These are phyloP conservation scores for Acanthacorydalis orientalis DNA, from an alignment of 2,888 invertebrate species.

Conservation along the genomic window DNA sequence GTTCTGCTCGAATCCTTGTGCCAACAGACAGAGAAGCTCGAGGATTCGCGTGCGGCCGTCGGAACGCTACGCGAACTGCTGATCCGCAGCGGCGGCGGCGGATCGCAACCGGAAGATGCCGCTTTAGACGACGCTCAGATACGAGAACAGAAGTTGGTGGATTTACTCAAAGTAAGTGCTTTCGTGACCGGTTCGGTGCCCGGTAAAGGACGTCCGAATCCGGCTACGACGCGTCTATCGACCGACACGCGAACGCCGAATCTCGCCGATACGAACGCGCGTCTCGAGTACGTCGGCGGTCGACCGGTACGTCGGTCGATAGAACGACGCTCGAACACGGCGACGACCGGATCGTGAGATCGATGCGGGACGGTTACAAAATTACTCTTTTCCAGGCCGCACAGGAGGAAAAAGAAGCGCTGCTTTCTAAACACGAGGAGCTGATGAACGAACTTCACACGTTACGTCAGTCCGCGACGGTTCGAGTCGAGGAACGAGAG, in stretches of 20 bases:
- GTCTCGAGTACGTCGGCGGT: too few species aligned
- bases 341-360: too few species aligned
- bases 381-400: constrained; percentile 43
- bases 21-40: constrained; percentile 80
- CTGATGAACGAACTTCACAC: constrained; percentile 52
- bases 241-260: too few species aligned
- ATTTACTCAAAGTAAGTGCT: constrained; percentile 53
- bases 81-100: constrained; percentile 49
- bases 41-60: constrained; percentile 71
- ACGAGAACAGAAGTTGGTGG: constrained; percentile 65
- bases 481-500: constrained; percentile 43
- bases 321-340: too few species aligned
- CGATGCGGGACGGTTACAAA: too few species aligned
- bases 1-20: constrained; percentile 80
- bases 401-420: constrained; percentile 61
- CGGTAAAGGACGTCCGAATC: too few species aligned
- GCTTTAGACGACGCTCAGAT: constrained; percentile 58
- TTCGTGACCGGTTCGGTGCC: too few species aligned
- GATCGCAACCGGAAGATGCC: constrained; percentile 34
- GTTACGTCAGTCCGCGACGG: constrained; percentile 38
- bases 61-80: constrained; percentile 69
- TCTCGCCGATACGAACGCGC: too few species aligned
- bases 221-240: too few species aligned
- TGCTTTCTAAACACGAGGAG: constrained; percentile 63
- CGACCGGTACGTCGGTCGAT: too few species aligned